Evolutionary conservation across 2,888 invertebrate genomes (phyloP), one percentile per base, ranked within the genome.

Genomic region (Nymphalis c-album): DNA sequence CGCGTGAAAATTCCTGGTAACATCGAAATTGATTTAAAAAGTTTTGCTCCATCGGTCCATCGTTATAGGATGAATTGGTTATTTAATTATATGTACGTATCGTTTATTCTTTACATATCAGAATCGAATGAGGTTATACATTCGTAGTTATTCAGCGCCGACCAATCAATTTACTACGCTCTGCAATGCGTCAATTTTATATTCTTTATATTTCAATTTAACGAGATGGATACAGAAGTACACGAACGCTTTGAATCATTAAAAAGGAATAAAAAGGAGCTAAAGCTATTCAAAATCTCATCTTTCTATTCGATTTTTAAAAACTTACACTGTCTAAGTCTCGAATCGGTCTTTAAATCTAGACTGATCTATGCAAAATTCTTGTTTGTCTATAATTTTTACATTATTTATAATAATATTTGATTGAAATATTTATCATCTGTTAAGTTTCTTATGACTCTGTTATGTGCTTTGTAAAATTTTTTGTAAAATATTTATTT

Each of bases 151-250:
- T 65, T 65, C 65, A 66, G 40, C 47, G n/a, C 53, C 53, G 55
- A 55, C 55, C 65, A 60, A 65, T 66, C 65, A 66, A 66, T 66
- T 66, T 57, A 46, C 58, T 63, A 64, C 65, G 60, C 64, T 55
- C 65, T 66, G 65, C 65, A 66, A 60, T 66, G 65, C 65, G 65
- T 55, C 65, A 66, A 66, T 66, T 66, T 66, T 61, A 66, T 66
- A 66, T 61, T 66, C 55, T 66, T 66, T 66, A 61, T 66, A 66
- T 60, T 61, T 66, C 55, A 65, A 60, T 65, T 65, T 60, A 66
- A 57, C 61, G 60, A 66, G 65, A 66, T 61, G 60, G 60, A 61
- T 65, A 45, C 60, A n/a, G 55, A 31, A 55, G 47, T 61, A 53
- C 51, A 50, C 45, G 51, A 64, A 46, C 45, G 51, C 13, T 48